Evolutionary conservation across 2,888 invertebrate genomes (phyloP).

Genomic region (Ophioninae sp.): DNA sequence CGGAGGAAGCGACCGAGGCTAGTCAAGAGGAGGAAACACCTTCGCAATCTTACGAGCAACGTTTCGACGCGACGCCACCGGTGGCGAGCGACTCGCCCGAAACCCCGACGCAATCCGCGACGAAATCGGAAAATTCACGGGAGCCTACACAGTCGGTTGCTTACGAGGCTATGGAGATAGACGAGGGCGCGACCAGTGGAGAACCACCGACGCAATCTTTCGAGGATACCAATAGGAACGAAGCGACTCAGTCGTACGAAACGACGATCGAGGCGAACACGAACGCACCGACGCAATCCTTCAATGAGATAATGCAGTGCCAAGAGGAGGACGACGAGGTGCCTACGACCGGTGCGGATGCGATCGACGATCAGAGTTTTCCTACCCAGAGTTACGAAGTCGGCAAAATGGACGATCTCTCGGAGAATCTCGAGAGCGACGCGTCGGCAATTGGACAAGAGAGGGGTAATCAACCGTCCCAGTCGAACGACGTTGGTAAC

Average conservation of each 20-base stretch:
- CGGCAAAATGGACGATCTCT: constrained; percentile 73
- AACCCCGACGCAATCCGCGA: constrained; percentile 76
- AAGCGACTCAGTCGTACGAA: constrained; percentile 74
- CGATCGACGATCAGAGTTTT: constrained; percentile 75
- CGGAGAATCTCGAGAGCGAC: constrained; percentile 74
- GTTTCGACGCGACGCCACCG: constrained; percentile 65
- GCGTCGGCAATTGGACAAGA: constrained; percentile 75
- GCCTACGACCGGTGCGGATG: constrained; percentile 64
- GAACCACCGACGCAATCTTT: constrained; percentile 77
- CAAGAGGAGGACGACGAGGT: constrained; percentile 66
- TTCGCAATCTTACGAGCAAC: constrained; percentile 77
- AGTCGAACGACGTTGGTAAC: constrained; percentile 76
- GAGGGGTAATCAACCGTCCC: constrained; percentile 75
- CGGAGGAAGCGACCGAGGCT: constrained; percentile 68
- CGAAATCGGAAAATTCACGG: constrained; percentile 73
- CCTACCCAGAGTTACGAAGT: constrained; percentile 79
- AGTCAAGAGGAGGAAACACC: constrained; percentile 73
- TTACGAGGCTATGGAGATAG: constrained; percentile 73
- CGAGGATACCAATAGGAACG: constrained; percentile 72
- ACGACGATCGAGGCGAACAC: constrained; percentile 66
- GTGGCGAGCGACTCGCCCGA: constrained; percentile 70
- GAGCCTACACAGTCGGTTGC: constrained; percentile 75
- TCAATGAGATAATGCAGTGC: constrained; percentile 74
- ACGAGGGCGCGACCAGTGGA: constrained; percentile 65
- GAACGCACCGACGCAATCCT: constrained; percentile 77